Conservation (phyloP, 2,113 vertebrate genomes). For the Barnardius zonarius region DNA sequence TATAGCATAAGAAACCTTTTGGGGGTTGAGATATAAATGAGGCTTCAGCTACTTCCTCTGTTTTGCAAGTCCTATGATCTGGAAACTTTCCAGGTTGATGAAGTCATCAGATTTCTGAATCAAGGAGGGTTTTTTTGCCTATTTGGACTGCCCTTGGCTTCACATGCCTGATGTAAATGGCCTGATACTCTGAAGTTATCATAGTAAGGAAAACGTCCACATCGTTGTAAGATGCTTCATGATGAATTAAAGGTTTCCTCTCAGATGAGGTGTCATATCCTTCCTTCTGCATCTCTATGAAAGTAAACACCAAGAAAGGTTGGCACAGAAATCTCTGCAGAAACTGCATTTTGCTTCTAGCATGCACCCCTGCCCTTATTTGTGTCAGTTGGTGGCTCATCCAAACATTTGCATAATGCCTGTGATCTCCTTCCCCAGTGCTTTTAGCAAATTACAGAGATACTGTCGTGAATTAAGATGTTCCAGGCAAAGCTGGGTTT, state of each 20-base stretch:
- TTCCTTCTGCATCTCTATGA: not conserved
- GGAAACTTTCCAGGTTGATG: not conserved
- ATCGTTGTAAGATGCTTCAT: not conserved
- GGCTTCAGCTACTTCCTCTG: not conserved
- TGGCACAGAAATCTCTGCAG: not conserved
- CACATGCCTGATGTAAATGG: not conserved
- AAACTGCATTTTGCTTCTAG: not conserved
- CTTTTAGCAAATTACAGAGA: not conserved
- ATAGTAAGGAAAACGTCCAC: not conserved
- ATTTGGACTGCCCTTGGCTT: not conserved
- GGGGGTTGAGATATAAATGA: not conserved
- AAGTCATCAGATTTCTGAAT: slow-evolving; percentile 22
- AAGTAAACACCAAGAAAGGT: not conserved
- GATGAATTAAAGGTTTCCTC: not conserved
- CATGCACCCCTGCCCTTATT: rapidly evolving
- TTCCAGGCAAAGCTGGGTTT: not conserved
- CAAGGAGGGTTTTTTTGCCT: not conserved
- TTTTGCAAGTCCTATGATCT: not conserved
- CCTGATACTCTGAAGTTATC: not conserved
- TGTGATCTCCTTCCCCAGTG: not conserved
- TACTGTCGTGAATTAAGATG: not conserved
- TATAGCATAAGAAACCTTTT: not conserved
- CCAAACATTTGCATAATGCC: not conserved
- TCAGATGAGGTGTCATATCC: not conserved
- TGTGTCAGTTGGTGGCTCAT: not conserved